Evolutionary conservation across 2,888 invertebrate genomes (phyloP).

Genomic region (Venustoraphidia nigricollis): DNA sequence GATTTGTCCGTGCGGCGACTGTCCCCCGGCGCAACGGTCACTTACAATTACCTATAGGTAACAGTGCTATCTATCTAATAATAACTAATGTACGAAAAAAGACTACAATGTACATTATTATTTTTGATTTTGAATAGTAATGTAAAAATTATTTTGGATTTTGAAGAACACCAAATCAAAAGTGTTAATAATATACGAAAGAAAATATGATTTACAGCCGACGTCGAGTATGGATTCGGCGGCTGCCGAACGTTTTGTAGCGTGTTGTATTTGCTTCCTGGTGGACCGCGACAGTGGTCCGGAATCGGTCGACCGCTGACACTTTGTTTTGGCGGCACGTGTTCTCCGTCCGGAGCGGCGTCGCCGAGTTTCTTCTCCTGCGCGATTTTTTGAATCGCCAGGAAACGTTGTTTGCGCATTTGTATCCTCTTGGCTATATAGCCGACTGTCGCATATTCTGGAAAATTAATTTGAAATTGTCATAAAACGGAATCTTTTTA

Average conservation of each 20-base stretch:
- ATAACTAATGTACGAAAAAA: no score
- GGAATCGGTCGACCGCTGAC: conserved; percentile 35
- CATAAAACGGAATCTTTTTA: neutral
- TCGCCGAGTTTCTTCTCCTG: conserved; percentile 82
- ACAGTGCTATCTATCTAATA: no score
- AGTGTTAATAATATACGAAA: no score
- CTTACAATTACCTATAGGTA: no score
- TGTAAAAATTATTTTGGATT: no score
- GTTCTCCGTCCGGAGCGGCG: conserved; percentile 56
- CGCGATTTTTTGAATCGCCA: conserved; percentile 81
- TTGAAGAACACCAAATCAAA: no score
- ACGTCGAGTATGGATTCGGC: neutral
- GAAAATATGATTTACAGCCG: no score
- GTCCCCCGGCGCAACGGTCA: no score
- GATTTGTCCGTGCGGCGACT: no score
- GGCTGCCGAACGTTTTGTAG: conserved; percentile 4
- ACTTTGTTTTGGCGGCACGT: conserved; percentile 63
- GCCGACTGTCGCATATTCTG: conserved; percentile 96
- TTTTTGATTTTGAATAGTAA: no score
- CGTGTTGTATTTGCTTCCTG: conserved; percentile 4
- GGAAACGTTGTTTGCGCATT: conserved; percentile 86
- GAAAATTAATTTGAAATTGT: conserved; percentile 17
- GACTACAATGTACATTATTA: no score
- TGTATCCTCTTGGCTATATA: conserved; percentile 96
- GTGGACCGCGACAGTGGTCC: conserved; percentile 5